Percentiles rank a stretch among this genome's conserved stretches.
Conservation (phyloP, 2,888 invertebrate genomes). For the Crioceris asparagi region DNA sequence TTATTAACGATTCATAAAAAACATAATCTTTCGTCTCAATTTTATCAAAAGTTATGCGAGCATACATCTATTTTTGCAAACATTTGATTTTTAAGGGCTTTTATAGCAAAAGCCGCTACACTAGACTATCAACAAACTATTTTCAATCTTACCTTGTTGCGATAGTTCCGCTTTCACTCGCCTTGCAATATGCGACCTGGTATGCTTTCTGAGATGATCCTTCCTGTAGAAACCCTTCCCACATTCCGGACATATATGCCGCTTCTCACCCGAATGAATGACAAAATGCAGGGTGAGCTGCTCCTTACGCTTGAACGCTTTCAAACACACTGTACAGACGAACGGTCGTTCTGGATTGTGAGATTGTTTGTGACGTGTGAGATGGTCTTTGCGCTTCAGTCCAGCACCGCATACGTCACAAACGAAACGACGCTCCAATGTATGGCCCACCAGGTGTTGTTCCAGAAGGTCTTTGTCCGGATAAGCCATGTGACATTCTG, state of each 20-base stretch:
- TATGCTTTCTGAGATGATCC: slow-evolving; percentile 77
- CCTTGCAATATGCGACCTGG: slow-evolving; percentile 73
- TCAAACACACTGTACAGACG: slow-evolving; percentile 78
- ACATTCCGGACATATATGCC: slow-evolving; percentile 78
- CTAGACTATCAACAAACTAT: neutral
- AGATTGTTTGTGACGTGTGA: slow-evolving; percentile 77
- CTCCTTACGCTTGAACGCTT: slow-evolving; percentile 82
- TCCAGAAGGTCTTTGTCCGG: slow-evolving; percentile 75
- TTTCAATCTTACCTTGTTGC: slow-evolving; percentile 42
- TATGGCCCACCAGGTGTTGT: slow-evolving; percentile 79
- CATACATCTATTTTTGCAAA: too few relatives aligned
- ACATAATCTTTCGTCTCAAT: too few relatives aligned
- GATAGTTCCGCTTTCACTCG: slow-evolving; percentile 77
- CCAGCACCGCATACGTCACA: slow-evolving; percentile 86
- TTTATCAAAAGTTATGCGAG: too few relatives aligned
- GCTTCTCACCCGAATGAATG: slow-evolving; percentile 81
- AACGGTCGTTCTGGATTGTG: slow-evolving; percentile 84
- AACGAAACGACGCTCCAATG: slow-evolving; percentile 72
- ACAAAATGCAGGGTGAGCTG: slow-evolving; percentile 81
- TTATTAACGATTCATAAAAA: too few relatives aligned
- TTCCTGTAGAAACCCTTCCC: slow-evolving; percentile 85
- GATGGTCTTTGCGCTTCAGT: slow-evolving; percentile 74
- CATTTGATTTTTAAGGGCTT: too few relatives aligned
- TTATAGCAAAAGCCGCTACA: too few relatives aligned
- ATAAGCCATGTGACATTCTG: slow-evolving; percentile 84